These are phyloP conservation scores for Hololepta plana DNA, from an alignment of 2,888 invertebrate species.

Conservation along the genomic window DNA sequence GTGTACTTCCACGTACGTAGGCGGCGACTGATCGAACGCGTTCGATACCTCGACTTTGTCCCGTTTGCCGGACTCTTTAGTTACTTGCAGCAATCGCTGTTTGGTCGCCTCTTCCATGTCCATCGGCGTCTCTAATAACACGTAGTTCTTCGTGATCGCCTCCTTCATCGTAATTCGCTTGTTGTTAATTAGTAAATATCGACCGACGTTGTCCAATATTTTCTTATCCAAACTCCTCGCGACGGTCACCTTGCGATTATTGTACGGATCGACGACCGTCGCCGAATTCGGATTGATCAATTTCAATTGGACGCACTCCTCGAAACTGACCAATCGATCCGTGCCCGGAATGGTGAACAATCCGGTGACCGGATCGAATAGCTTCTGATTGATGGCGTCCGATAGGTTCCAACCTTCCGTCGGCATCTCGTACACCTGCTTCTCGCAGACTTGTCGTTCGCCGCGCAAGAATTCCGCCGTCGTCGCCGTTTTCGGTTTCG, in stretches of 20 bases:
- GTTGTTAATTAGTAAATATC: conserved; percentile 39
- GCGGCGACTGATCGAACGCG: conserved; percentile 28
- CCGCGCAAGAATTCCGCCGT: conserved; percentile 28
- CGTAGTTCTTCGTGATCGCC: conserved; percentile 46
- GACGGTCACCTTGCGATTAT: conserved; percentile 47
- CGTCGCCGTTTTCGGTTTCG: conserved; percentile 19
- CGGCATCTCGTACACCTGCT: conserved; percentile 58
- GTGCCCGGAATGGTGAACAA: conserved; percentile 74
- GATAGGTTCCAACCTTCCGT: conserved; percentile 66
- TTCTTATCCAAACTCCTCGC: conserved; percentile 58
- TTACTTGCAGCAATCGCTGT: conserved; percentile 54
- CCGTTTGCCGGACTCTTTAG: conserved; percentile 49
- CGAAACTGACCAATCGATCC: conserved; percentile 65
- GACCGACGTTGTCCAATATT: conserved; percentile 60
- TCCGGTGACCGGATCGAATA: conserved; percentile 71
- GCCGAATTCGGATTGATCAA: conserved; percentile 76
- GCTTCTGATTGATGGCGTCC: conserved; percentile 64
- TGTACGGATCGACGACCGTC: conserved; percentile 58
- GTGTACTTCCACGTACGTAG: conserved; percentile 31
- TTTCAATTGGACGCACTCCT: conserved; percentile 71
- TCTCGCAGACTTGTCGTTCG: conserved; percentile 18
- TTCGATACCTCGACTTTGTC: conserved; percentile 54
- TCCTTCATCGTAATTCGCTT: conserved; percentile 50
- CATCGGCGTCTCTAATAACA: conserved; percentile 39
- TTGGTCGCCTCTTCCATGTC: conserved; percentile 30